Evolutionary conservation across 2,888 invertebrate genomes (phyloP).

Genomic region (Emesis furor): DNA sequence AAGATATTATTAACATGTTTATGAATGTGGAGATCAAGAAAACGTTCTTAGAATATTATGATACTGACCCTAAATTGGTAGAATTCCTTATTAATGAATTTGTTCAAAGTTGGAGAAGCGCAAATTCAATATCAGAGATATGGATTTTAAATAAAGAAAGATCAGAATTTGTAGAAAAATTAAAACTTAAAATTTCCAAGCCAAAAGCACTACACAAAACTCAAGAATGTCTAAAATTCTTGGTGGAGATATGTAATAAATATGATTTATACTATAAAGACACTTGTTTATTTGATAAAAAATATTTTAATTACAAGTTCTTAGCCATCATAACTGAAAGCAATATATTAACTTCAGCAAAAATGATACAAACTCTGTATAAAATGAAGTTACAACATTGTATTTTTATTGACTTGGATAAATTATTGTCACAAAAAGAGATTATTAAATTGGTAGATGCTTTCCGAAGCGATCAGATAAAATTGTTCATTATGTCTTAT

Average conservation of each 20-base stretch:
- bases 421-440: slow-evolving; percentile 10
- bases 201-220: slow-evolving; percentile 5
- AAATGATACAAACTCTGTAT: background rate
- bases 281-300: background rate
- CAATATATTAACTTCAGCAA: background rate
- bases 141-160: slow-evolving; percentile 6
- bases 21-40: slow-evolving; percentile 1
- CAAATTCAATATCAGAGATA: background rate
- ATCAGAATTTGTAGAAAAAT: slow-evolving; percentile 1
- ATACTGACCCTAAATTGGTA: slow-evolving; percentile 11
- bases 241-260: background rate
- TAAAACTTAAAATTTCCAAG: background rate
- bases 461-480: background rate
- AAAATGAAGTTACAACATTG: background rate
- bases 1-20: background rate
- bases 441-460: slow-evolving; percentile 1
- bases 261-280: background rate
- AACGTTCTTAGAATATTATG: slow-evolving; percentile 5
- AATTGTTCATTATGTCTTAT: background rate
- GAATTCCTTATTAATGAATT: slow-evolving; percentile 10
- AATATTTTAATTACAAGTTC: background rate
- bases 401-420: slow-evolving; percentile 17
- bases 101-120: background rate
- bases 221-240: slow-evolving; percentile 5
- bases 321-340: background rate